A percentile compares a stretch with the other conserved stretches of the same genome.
phyloP scores from a whole-genome alignment of 2,113 vertebrate species.

The Eudyptes chrysolophus region DNA sequence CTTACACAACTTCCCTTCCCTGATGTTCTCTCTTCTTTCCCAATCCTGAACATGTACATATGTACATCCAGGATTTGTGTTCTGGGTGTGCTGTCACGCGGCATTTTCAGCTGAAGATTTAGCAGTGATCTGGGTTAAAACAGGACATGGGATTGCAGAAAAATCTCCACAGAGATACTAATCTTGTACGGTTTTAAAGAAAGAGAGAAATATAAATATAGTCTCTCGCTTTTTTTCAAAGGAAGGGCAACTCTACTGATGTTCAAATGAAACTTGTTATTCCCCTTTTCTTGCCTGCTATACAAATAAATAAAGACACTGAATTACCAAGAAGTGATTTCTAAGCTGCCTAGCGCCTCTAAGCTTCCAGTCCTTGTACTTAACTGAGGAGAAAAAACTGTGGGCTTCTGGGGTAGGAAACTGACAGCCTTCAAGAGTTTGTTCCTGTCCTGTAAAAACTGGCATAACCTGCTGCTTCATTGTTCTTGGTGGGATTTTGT shows the following conservation, averaged over 20 bases:
- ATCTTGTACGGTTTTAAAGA: neutral
- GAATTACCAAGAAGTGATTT: neutral
- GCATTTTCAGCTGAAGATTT: neutral
- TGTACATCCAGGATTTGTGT: neutral
- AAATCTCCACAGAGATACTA: neutral
- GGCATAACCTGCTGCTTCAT: neutral
- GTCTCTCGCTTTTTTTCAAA: neutral
- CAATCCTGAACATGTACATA: rapidly evolving
- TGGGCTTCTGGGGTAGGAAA: neutral
- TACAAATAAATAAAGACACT: neutral
- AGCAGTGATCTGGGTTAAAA: neutral
- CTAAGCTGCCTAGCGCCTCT: neutral
- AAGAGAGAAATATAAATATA: neutral
- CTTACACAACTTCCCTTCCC: neutral
- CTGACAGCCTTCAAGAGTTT: neutral
- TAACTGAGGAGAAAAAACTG: neutral
- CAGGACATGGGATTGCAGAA: neutral
- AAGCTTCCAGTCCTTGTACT: neutral
- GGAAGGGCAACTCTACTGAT: neutral
- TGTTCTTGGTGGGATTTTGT: neutral
- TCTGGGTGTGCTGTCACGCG: neutral
- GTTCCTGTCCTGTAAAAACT: neutral
- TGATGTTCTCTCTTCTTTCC: neutral
- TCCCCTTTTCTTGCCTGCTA: neutral
- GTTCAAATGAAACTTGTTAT: neutral